Conservation (phyloP, 30 jellyfish, hydroid and myxozoan species). For the Mastigias papua region DNA sequence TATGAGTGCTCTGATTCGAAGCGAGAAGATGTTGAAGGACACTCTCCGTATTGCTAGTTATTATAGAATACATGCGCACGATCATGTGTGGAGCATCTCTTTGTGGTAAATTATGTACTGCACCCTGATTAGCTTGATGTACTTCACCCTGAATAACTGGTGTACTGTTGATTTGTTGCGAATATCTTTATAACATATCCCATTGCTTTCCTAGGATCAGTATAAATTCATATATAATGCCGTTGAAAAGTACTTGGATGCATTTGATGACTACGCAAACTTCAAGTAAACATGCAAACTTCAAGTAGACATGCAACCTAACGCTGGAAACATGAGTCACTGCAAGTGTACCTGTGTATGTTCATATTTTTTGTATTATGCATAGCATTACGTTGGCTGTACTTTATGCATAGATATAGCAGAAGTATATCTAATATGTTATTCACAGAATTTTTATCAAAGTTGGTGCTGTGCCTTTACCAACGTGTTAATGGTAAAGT, state of each 20-base stretch:
- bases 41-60: neutral
- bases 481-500: too few species aligned
- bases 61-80: neutral
- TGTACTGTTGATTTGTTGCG: neutral
- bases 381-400: slow-evolving; percentile 6
- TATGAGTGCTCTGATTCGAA: too few species aligned
- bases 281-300: slow-evolving; percentile 24
- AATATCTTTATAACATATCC: neutral
- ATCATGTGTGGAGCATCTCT: neutral
- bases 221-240: slow-evolving; percentile 79
- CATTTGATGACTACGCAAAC: slow-evolving; percentile 89
- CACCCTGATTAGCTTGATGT: neutral
- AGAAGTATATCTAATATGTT: neutral
- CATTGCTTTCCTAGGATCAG: slow-evolving; percentile 72
- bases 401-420: neutral
- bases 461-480: neutral
- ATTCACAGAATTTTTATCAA: neutral
- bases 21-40: neutral
- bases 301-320: slow-evolving; percentile 16
- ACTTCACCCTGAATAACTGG: neutral
- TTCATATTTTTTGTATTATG: slow-evolving; percentile 9
- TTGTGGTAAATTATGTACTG: neutral
- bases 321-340: neutral
- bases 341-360: slow-evolving; percentile 13
- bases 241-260: slow-evolving; percentile 82